These are phyloP conservation scores for Philaenus spumarius DNA, from an alignment of 1,140 invertebrate genomes.

Conservation along the genomic window DNA sequence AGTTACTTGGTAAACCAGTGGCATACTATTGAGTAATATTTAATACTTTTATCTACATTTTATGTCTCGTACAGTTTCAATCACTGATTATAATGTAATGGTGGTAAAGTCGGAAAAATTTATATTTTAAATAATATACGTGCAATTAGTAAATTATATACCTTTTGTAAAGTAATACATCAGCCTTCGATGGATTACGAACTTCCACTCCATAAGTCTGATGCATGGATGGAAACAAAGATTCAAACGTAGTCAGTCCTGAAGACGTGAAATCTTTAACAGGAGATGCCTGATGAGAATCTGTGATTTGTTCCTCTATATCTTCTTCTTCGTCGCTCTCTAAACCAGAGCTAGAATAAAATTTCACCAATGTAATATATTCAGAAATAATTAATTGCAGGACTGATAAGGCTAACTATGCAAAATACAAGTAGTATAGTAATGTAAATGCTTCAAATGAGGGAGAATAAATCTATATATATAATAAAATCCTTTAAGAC, in stretches of 20 bases:
- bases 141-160: conserved; percentile 34
- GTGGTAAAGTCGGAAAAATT: neutral
- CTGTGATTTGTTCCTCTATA: conserved; percentile 43
- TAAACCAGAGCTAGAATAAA: conserved; percentile 49
- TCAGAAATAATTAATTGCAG: no score
- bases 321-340: conserved; percentile 41
- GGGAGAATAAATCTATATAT: no score
- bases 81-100: neutral
- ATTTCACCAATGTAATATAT: no score
- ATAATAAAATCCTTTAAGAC: no score
- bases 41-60: neutral
- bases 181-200: conserved; percentile 50
- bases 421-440: no score
- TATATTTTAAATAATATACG: neutral
- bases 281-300: conserved; percentile 30
- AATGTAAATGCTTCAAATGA: no score
- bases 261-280: conserved; percentile 41
- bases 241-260: conserved; percentile 45
- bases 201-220: conserved; percentile 63
- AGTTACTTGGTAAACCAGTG: neutral
- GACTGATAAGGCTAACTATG: no score
- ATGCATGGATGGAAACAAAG: conserved; percentile 58
- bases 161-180: conserved; percentile 68
- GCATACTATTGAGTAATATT: neutral
- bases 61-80: neutral